Percentiles rank a stretch among this genome's conserved stretches.
Conservation (phyloP, 1,140 invertebrate species). For the Augochlora pura region DNA sequence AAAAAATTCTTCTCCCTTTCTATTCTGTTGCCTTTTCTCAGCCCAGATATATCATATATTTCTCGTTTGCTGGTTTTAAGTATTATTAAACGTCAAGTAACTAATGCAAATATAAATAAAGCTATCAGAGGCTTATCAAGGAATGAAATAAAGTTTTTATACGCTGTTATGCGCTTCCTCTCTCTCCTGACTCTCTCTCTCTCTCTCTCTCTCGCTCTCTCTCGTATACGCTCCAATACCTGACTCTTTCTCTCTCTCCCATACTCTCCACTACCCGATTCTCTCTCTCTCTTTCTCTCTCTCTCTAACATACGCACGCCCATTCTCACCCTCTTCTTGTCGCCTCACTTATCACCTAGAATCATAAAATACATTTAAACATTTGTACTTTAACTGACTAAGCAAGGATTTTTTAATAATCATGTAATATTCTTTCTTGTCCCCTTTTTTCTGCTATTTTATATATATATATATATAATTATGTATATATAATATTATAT, state of each 20-base stretch:
- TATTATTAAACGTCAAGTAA: conserved; percentile 65
- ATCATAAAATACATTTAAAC: conserved; percentile 77
- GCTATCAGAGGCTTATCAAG: conserved; percentile 50
- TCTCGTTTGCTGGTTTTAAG: conserved; percentile 59
- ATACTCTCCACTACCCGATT: conserved; percentile 6
- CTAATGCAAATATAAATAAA: conserved; percentile 68
- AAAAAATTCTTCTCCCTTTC: conserved; percentile 48
- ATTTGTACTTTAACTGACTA: conserved; percentile 82
- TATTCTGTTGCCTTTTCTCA: conserved; percentile 37
- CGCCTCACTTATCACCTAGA: conserved; percentile 68
- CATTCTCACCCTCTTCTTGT: conserved; percentile 1
- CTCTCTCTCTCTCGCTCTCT: conserved; percentile 10
- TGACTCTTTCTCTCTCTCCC: conserved; percentile 53
- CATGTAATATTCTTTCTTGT: conserved; percentile 61
- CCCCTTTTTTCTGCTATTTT: conserved; percentile 26
- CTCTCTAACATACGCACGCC: no score
- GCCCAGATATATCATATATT: conserved; percentile 3
- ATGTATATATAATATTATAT: conserved; percentile 3
- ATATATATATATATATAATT: conserved; percentile 8
- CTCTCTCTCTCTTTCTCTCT: conserved; percentile 53
- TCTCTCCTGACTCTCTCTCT: background rate
- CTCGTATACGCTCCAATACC: conserved; percentile 2
- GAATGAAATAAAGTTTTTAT: conserved; percentile 45
- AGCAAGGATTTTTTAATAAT: conserved; percentile 73
- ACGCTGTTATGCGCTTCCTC: conserved; percentile 19